phyloP scores from a whole-genome alignment of 2,888 invertebrate genomes.

The Eumerus sabulonum region DNA sequence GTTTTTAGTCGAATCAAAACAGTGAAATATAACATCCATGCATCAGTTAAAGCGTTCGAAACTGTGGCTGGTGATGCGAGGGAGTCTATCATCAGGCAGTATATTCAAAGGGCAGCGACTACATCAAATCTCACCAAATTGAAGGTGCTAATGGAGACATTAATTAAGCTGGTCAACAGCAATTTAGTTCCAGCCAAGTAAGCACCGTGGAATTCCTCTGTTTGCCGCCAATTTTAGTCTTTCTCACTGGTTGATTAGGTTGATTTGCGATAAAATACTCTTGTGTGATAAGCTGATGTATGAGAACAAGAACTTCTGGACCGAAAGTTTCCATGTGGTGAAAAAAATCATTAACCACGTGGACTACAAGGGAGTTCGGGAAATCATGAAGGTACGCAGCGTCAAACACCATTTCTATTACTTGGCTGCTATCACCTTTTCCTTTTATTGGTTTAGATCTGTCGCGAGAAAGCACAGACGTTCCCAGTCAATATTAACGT shows the following conservation, averaged over 20 bases:
- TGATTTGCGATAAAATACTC: conserved; percentile 92
- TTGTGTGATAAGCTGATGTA: conserved; percentile 90
- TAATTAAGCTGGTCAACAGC: conserved; percentile 87
- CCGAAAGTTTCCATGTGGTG: conserved; percentile 91
- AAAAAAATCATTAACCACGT: conserved; percentile 92
- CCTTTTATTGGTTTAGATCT: conserved; percentile 81
- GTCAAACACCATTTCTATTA: not conserved
- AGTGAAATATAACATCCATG: not conserved
- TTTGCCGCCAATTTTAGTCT: no score
- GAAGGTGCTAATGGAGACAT: conserved; percentile 86
- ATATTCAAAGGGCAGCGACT: conserved; percentile 85
- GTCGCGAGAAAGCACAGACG: conserved; percentile 92
- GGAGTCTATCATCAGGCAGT: conserved; percentile 87
- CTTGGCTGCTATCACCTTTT: conserved; percentile 64
- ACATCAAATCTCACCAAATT: conserved; percentile 88
- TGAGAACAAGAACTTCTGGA: conserved; percentile 92
- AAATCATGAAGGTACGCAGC: conserved; percentile 90
- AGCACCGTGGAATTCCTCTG: no score
- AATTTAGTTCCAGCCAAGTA: conserved; percentile 88
- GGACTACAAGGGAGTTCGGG: conserved; percentile 96
- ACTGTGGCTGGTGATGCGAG: conserved; percentile 85
- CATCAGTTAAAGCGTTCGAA: conserved; percentile 82
- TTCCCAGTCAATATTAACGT: conserved; percentile 89
- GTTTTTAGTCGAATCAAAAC: no score
- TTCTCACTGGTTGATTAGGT: conserved; percentile 78